Evolutionary conservation across 2,797 vertebrate genomes (phyloP).

Genomic region (Sebastiscus albofasciatus): DNA sequence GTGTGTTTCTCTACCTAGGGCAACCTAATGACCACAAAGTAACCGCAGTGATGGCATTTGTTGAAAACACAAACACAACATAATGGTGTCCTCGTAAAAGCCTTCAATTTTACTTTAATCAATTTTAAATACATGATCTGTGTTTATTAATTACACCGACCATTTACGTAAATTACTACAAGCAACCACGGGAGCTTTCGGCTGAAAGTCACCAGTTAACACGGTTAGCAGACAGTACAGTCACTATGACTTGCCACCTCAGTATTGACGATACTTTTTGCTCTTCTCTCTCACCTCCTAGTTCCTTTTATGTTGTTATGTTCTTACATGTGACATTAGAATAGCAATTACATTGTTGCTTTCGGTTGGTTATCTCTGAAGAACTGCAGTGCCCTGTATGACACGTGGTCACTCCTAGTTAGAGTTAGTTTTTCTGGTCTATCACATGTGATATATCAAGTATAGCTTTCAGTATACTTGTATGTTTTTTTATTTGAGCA

Average conservation of each 20-base stretch:
- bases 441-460: neutral
- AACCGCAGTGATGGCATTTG: too few species aligned
- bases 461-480: neutral
- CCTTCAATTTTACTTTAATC: too few species aligned
- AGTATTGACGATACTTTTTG: neutral
- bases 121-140: too few species aligned
- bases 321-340: neutral
- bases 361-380: neutral
- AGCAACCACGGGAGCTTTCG: too few species aligned
- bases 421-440: neutral
- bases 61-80: too few species aligned
- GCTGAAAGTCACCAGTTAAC: too few species aligned
- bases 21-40: too few species aligned
- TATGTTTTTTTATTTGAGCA: neutral
- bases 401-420: neutral
- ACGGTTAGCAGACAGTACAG: rapidly evolving
- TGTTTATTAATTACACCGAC: too few species aligned
- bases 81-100: too few species aligned
- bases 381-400: neutral
- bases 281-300: neutral
- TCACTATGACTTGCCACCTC: too few species aligned
- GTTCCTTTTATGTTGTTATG: neutral
- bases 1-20: too few species aligned
- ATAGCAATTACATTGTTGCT: neutral
- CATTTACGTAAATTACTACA: too few species aligned